Evolutionary conservation across 2,797 vertebrate species (phyloP), one percentile per base, ranked within the genome.

Genomic region (Holocentrus rufus): DNA sequence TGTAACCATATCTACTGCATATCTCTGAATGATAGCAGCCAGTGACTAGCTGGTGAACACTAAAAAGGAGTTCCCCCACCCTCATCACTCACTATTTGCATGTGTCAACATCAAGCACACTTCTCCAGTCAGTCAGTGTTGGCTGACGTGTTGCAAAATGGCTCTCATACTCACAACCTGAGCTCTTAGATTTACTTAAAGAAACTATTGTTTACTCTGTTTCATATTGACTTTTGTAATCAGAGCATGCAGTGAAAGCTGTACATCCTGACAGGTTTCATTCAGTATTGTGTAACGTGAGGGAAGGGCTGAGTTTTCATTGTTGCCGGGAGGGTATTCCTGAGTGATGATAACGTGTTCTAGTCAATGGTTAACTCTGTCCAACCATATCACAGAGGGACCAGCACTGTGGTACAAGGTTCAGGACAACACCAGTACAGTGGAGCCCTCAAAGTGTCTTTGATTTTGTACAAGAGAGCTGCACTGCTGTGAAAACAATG

Each of bases 311-410:
- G 1, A 46, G 20, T 61, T 74, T 72, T 20, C 0, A 58, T 15
- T 23, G 2, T 34, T 80, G 39, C 50, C 55, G 53, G 42, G 62
- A 61, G 25, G 44, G 25, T 49, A 46, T 56, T 15, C 36, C 69
- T 67, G 52, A 47, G 47, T 58, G 53, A 73, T 62, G 39, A 62
- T 55, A 52, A 74, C n/a, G 23, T 25, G 18, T 7, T 65, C 50
- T 73, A 39, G 85, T 86, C 64, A 90, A 89, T 88, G 68, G 50
- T 86, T 89, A 86, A 91, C 84, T 23, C 27, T n/a, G 23, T 53
- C 15, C 1, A 15, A 44, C 18, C 27, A 52, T 13, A 39, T 73
- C 46, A 49, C 31, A 27, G 18, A 27, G 10, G 7, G 25, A 23
- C 58, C 3, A 49, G 55, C 2, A 56, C 20, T 14, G 44, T 23